These are phyloP conservation scores for Biston betularia DNA, from an alignment of 2,888 invertebrate species.

Conservation along the genomic window DNA sequence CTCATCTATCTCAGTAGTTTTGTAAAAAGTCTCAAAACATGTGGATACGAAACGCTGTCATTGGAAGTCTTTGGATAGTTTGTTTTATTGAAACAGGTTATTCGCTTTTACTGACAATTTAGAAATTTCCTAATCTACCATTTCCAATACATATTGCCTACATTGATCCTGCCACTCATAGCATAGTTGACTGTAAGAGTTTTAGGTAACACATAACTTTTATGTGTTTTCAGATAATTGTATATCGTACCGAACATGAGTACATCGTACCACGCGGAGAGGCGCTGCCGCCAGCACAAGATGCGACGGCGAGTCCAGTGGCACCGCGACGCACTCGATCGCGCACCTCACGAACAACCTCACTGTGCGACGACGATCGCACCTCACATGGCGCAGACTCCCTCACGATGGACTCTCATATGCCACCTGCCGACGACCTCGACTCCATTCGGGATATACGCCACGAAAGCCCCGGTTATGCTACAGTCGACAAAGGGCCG, in stretches of 20 bases:
- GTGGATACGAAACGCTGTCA: no score
- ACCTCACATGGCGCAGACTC: constrained; percentile 91
- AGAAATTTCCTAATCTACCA: neutral
- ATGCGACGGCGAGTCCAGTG: constrained; percentile 81
- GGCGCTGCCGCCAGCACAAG: constrained; percentile 44
- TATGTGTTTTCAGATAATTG: constrained; percentile 84
- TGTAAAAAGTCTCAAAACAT: no score
- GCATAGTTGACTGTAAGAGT: neutral
- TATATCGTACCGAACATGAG: constrained; percentile 89
- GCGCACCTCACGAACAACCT: constrained; percentile 82
- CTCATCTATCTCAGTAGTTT: no score
- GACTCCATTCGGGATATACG: constrained; percentile 74
- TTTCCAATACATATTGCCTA: no score
- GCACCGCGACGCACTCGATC: constrained; percentile 86
- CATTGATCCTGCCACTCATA: no score
- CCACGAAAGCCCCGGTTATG: constrained; percentile 88
- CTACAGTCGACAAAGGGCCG: constrained; percentile 91
- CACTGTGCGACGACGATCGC: constrained; percentile 89
- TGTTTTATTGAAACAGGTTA: neutral
- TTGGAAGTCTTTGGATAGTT: no score
- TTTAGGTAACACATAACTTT: neutral
- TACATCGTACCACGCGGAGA: constrained; percentile 86
- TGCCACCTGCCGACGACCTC: constrained; percentile 61
- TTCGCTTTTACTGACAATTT: neutral
- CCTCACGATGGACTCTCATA: constrained; percentile 82